phyloP scores from a whole-genome alignment of 2,113 vertebrate genomes.

The Bagarius yarrelli region DNA sequence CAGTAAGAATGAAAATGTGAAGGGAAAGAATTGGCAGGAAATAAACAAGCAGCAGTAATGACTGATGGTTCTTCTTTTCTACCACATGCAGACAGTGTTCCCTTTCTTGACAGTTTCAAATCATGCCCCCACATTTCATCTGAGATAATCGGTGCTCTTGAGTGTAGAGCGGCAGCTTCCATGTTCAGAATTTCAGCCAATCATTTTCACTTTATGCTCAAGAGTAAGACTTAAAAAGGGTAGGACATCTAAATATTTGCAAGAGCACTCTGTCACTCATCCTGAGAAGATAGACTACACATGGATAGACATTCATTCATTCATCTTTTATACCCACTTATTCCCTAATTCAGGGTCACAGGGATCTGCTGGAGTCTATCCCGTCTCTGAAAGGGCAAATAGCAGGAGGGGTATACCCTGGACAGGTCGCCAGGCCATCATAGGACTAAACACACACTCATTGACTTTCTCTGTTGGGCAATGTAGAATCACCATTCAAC shows the following conservation, averaged over 20 bases:
- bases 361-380: too few relatives aligned
- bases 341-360: too few relatives aligned
- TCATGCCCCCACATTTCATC: conserved; percentile 37
- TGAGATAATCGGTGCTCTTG: conserved; percentile 38
- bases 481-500: too few relatives aligned
- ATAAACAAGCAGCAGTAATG: conserved; percentile 35
- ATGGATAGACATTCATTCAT: conserved; percentile 32
- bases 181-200: conserved; percentile 32
- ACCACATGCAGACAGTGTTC: conserved; percentile 39
- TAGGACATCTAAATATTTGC: conserved; percentile 54
- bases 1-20: conserved; percentile 33
- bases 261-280: conserved; percentile 43
- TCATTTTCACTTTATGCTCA: conserved; percentile 11
- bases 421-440: too few relatives aligned
- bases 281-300: conserved; percentile 59
- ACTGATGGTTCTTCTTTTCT: conserved; percentile 39
- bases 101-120: conserved; percentile 30
- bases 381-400: too few relatives aligned
- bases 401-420: too few relatives aligned
- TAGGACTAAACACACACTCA: too few relatives aligned
- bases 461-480: too few relatives aligned
- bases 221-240: conserved; percentile 14
- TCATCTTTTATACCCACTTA: too few relatives aligned
- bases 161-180: conserved; percentile 25
- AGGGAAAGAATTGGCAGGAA: conserved; percentile 30